Base-by-base conservation (phyloP, 2,797 vertebrate species). In the Smutsia gigantea region DNA sequence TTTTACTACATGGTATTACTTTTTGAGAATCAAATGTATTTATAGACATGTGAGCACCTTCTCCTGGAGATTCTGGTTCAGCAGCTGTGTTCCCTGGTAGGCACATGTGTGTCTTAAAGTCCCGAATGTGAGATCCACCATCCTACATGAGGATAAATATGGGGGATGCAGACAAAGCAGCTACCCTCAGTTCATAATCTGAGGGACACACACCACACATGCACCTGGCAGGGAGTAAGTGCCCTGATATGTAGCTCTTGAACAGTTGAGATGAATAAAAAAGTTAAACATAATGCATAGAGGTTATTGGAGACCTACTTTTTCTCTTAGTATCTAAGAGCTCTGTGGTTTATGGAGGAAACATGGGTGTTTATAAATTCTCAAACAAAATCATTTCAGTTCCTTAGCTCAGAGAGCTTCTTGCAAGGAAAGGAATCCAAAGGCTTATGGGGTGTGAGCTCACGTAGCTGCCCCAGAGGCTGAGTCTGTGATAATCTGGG, bases 181-280 rank as follows among this genome's bases (percentile, higher is more conserved):
- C 72, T 31, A 1, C n/a, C 72, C 14, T 63, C 0, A 0, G 68
- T 46, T 46, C 64, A 19, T 64, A 13, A 23, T n/a, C 5, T 55
- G 18, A 11, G 55, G 29, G 53, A 37, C 17, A 6, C 8, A 39
- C 31, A 13, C 78, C 19, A 19, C 2, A 0, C 17, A 19, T 3
- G 0, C 3, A 2, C 49, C 31, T 12, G 34, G 27, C 64, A 11
- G 9, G 8, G 53, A 29, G 61, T 1, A 5, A 1, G 10, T 15
- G 75, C 68, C 39, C 37, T 37, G 2, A 14, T 5, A 12, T 46
- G 0, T 9, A 42, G 37, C 53, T 51, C 53, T 42, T 10, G 31
- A 63, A 13, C 46, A 4, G 23, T 5, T 46, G 59, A 21, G 39
- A 19, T n/a, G 55, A 66, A 25, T 21, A 29, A 10, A 21, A 23